Evolutionary conservation across 2,888 invertebrate species (phyloP), one percentile per base, ranked within the genome.

Genomic region (Sphaeridia pumilis): DNA sequence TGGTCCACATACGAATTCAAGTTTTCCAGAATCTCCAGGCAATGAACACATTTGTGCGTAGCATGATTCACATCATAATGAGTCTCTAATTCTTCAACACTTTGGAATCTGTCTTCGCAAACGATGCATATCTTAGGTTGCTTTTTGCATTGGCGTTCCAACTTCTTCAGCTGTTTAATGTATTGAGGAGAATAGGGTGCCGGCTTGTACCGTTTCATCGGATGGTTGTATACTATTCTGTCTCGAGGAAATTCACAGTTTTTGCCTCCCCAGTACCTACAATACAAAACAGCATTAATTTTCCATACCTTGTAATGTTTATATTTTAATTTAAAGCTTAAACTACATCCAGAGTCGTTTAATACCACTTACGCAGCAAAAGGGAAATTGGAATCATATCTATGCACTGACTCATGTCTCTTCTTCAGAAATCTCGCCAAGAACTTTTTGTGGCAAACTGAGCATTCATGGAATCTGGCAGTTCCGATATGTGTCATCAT

Each of bases 341-440:
- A 35, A n/a, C n/a, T n/a, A n/a, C n/a, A n/a, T n/a, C n/a, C n/a
- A n/a, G n/a, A n/a, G 14, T 14, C 10, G 14, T 10, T 12, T 31
- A 43, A 43, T 22, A 21, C 3, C 20, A 50, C 55, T 55, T 58
- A 61, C 61, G 54, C 50, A 20, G 52, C 20, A 36, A 51, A 49
- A 4, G 57, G 62, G 14, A 43, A 48, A 54, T 55, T 59, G 42
- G 60, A 52, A 17, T 65, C 61, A 46, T 54, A 63, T 31, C 58
- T 58, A 42, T 65, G 65, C 17, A 52, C 51, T 25, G 59, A 57
- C 50, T 63, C 61, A 51, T 65, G 65, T 14, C 65, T 53, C 25
- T 58, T 49, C 24, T 59, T 43, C 14, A 60, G 31, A 46, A 65
- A 58, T 5, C 61, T 35, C 17, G 65, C 58, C 36, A 59, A 46